These are phyloP conservation scores for Labeo rohita DNA, from an alignment of 2,113 vertebrate species.

Conservation along the genomic window DNA sequence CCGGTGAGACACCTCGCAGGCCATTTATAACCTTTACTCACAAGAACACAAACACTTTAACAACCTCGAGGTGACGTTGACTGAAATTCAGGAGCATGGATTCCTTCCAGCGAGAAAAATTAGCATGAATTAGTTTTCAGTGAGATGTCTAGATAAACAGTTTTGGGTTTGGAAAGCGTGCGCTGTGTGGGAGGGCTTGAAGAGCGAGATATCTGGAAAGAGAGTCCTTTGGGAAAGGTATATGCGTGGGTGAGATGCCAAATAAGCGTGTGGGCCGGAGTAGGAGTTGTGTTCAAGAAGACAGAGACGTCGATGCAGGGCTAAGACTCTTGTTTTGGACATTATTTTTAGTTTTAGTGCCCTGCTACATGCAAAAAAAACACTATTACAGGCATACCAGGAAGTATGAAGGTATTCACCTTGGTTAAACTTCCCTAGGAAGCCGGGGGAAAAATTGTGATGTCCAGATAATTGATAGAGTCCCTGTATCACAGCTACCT, in stretches of 20 bases:
- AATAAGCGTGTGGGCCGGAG: constrained; percentile 68
- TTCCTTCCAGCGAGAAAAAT: not conserved
- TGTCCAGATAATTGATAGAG: constrained; percentile 7
- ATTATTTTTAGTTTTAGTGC: constrained; percentile 1
- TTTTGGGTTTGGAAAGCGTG: constrained; percentile 42
- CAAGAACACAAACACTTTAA: constrained; percentile 43
- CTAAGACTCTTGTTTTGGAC: constrained; percentile 5
- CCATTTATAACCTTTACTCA: constrained; percentile 48
- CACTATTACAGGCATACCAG: not conserved
- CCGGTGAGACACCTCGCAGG: constrained; percentile 75
- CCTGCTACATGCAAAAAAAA: not conserved
- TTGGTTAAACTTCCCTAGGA: not conserved
- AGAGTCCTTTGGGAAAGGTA: constrained; percentile 39
- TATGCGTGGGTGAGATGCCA: constrained; percentile 66
- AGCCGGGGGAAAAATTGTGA: constrained; percentile 2
- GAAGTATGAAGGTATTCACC: not conserved
- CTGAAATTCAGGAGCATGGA: not conserved
- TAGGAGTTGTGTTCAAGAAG: constrained; percentile 69
- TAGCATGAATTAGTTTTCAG: constrained; percentile 18
- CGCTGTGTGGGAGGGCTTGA: constrained; percentile 29
- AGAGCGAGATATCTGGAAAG: constrained; percentile 9
- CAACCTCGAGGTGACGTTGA: constrained; percentile 27
- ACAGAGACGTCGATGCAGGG: constrained; percentile 30
- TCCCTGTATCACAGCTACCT: constrained; percentile 29
- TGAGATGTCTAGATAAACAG: constrained; percentile 5